Conservation (phyloP, 2,797 vertebrate genomes). For the Lagorchestes hirsutus region DNA sequence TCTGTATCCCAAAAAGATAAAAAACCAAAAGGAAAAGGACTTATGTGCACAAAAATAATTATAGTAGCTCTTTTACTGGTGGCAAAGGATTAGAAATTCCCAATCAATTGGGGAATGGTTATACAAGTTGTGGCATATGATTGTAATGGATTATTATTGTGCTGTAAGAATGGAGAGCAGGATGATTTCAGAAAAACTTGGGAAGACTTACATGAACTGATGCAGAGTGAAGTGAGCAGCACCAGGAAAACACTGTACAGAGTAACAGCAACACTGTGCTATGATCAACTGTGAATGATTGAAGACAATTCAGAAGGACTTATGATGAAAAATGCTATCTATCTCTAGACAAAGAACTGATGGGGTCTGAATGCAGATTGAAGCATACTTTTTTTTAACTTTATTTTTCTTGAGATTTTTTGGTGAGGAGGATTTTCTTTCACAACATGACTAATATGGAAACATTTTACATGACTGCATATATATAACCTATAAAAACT, state of each 20-base stretch:
- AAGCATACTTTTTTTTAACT: not conserved
- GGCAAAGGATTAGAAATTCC: not conserved
- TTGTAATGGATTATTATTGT: not conserved
- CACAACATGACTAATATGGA: not conserved
- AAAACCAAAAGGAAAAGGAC: not conserved
- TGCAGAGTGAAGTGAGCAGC: not conserved
- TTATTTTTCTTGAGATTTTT: not conserved
- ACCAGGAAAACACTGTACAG: not conserved
- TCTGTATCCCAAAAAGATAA: not conserved
- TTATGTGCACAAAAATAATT: too few species aligned
- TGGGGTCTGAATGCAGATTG: not conserved
- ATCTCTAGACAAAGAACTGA: not conserved
- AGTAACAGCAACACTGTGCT: too few species aligned
- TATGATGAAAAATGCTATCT: not conserved
- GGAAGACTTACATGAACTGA: not conserved
- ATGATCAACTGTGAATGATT: not conserved
- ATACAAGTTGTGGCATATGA: not conserved
- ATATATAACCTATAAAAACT: not conserved
- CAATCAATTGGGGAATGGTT: not conserved
- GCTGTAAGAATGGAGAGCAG: not conserved
- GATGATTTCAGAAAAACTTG: not conserved
- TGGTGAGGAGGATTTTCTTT: not conserved
- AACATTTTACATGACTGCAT: not conserved
- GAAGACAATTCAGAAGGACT: not conserved
- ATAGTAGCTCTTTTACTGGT: not conserved